Conservation (phyloP, 2,797 vertebrate species). For the Chrosomus eos region DNA sequence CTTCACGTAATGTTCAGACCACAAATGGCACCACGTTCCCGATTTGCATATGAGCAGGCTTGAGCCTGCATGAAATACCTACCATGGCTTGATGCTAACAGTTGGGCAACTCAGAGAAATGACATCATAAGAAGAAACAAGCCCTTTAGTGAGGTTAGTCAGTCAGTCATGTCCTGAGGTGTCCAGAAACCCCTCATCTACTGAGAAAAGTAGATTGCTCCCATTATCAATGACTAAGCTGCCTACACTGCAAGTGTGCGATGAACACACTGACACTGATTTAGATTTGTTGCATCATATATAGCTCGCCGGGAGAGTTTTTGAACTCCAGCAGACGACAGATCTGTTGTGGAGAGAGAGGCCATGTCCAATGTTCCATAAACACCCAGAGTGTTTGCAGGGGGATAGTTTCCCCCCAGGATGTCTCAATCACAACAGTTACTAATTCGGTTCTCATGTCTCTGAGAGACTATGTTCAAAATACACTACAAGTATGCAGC, state of each 20-base stretch:
- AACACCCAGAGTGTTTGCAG: slow-evolving; percentile 4
- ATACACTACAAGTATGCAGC: neutral
- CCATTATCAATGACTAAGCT: slow-evolving; percentile 19
- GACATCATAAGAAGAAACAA: neutral
- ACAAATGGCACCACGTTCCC: neutral
- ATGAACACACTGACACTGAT: neutral
- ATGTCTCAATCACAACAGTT: slow-evolving; percentile 17
- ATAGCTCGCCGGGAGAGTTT: neutral
- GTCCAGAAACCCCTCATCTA: slow-evolving; percentile 2
- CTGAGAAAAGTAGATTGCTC: neutral
- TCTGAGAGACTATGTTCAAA: neutral
- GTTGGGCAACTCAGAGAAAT: neutral
- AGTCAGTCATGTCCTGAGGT: slow-evolving; percentile 6
- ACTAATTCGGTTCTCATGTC: neutral
- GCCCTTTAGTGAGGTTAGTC: neutral
- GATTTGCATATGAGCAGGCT: neutral
- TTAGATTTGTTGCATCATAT: slow-evolving; percentile 21
- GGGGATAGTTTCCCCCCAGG: neutral
- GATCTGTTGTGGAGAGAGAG: slow-evolving; percentile 8
- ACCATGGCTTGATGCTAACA: neutral
- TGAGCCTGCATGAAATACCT: slow-evolving; percentile 1
- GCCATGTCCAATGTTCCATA: slow-evolving; percentile 15
- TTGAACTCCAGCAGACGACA: neutral
- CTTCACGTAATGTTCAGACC: neutral
- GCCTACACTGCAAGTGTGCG: neutral